phyloP scores from a whole-genome alignment of 2,797 vertebrate genomes.

The Poecilia wingei region DNA sequence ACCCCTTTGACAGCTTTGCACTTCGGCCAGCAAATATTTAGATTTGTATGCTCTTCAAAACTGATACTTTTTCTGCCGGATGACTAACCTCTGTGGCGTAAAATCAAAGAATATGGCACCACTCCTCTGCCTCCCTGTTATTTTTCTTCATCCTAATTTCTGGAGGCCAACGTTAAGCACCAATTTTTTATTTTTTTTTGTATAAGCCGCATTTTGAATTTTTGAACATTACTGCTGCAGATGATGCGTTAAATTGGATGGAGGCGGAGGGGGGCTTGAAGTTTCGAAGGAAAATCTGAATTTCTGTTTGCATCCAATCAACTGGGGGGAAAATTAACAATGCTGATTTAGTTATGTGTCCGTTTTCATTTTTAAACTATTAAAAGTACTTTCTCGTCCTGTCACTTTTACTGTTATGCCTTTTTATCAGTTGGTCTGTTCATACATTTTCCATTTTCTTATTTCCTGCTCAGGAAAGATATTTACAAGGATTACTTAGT shows the following conservation, averaged over 20 bases:
- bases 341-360: not conserved
- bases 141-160: not conserved
- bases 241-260: not conserved
- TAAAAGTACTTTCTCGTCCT: not conserved
- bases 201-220: not conserved
- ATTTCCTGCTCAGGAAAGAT: constrained; percentile 31
- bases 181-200: not conserved
- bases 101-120: not conserved
- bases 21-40: not conserved
- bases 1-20: not conserved
- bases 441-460: not conserved
- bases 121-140: not conserved
- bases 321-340: not conserved
- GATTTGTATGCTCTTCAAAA: not conserved
- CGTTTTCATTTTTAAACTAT: not conserved
- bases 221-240: not conserved
- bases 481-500: constrained; percentile 47
- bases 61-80: not conserved
- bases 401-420: not conserved
- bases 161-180: not conserved
- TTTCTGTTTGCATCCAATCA: not conserved
- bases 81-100: not conserved
- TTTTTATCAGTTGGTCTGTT: not conserved
- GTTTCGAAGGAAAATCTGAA: not conserved
- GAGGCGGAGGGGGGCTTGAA: not conserved